Evolutionary conservation across 2,888 invertebrate genomes (phyloP).

Genomic region (Gymnoscelis rufifasciata): DNA sequence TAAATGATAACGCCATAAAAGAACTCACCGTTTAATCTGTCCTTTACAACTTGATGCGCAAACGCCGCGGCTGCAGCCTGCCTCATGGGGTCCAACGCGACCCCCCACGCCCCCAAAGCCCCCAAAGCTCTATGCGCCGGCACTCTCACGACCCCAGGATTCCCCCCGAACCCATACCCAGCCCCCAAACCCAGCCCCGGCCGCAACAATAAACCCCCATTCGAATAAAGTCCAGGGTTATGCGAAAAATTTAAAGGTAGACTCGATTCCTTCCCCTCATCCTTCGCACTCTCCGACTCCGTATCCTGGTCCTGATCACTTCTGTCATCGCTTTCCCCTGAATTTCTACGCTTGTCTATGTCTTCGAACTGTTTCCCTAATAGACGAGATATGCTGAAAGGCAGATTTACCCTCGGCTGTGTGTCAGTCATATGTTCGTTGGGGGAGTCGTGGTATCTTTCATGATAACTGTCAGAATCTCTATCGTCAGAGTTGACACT

Average conservation of each 20-base stretch:
- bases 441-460: slow-evolving; percentile 69
- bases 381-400: slow-evolving; percentile 90
- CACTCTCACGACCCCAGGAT: slow-evolving; percentile 88
- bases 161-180: slow-evolving; percentile 78
- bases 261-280: slow-evolving; percentile 60
- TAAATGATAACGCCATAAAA: no score
- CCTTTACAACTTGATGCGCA: slow-evolving; percentile 90
- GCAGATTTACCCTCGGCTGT: slow-evolving; percentile 79
- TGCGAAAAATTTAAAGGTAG: slow-evolving; percentile 67
- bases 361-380: slow-evolving; percentile 87
- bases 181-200: slow-evolving; percentile 71
- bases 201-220: slow-evolving; percentile 61
- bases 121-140: slow-evolving; percentile 86
- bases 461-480: slow-evolving; percentile 77
- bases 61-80: slow-evolving; percentile 85
- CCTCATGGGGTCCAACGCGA: slow-evolving; percentile 81
- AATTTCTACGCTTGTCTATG: slow-evolving; percentile 73
- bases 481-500: slow-evolving; percentile 77
- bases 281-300: slow-evolving; percentile 72
- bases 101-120: slow-evolving; percentile 76
- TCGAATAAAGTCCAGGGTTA: slow-evolving; percentile 62
- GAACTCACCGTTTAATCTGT: slow-evolving; percentile 87
- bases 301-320: slow-evolving; percentile 75
- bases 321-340: slow-evolving; percentile 71
- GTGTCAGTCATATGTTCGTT: slow-evolving; percentile 73